Percentiles rank a stretch among this genome's conserved stretches.
phyloP scores from a whole-genome alignment of 1,140 invertebrate species.

The Tetramorium simillimum region DNA sequence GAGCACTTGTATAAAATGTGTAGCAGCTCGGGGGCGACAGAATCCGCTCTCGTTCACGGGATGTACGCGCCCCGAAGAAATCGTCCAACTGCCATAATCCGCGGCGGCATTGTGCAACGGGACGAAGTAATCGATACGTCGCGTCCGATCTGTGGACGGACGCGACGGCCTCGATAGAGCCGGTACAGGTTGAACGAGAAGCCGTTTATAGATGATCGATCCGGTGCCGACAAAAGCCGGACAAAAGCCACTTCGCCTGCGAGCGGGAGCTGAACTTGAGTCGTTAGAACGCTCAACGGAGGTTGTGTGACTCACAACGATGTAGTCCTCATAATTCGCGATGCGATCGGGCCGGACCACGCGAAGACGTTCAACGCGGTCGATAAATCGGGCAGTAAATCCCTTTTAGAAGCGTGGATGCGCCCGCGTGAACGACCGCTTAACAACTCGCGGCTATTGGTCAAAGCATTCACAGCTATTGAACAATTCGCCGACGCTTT shows the following conservation, averaged over 20 bases:
- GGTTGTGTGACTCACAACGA: conserved; percentile 41
- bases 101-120: conserved; percentile 29
- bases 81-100: conserved; percentile 57
- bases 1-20: neutral
- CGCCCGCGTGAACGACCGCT: conserved; percentile 29
- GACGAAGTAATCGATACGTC: conserved; percentile 58
- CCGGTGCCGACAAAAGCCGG: conserved; percentile 59
- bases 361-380: conserved; percentile 7
- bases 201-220: conserved; percentile 76
- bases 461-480: conserved; percentile 40
- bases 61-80: conserved; percentile 13
- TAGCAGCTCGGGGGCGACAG: neutral
- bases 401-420: conserved; percentile 5
- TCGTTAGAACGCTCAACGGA: conserved; percentile 61
- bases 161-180: conserved; percentile 10
- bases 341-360: neutral
- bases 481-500: conserved; percentile 11
- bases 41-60: neutral
- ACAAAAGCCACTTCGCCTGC: conserved; percentile 66
- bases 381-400: conserved; percentile 33
- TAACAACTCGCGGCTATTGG: conserved; percentile 37
- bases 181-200: conserved; percentile 45
- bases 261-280: conserved; percentile 56
- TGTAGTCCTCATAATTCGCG: conserved; percentile 26
- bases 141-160: conserved; percentile 31